phyloP scores from a whole-genome alignment of 2,113 vertebrate species.

The Phoenicopterus ruber region DNA sequence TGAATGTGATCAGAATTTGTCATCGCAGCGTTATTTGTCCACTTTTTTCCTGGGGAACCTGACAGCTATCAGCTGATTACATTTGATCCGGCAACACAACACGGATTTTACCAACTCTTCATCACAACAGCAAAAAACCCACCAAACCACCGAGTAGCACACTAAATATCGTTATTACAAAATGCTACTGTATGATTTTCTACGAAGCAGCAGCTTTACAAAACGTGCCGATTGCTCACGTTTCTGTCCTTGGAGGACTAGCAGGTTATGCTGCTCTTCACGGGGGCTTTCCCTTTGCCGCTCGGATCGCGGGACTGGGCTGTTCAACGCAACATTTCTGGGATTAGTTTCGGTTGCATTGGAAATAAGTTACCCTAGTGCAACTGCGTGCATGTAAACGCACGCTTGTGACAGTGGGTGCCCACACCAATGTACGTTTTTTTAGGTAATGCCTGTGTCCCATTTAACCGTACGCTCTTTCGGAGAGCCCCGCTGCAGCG shows the following conservation, averaged over 20 bases:
- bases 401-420: not conserved
- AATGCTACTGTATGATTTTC: not conserved
- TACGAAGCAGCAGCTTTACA: not conserved
- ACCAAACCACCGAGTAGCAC: not conserved
- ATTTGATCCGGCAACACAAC: not conserved
- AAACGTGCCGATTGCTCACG: fast-evolving
- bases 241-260: not conserved
- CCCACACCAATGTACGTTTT: not conserved
- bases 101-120: not conserved
- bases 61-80: not conserved
- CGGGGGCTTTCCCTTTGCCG: not conserved
- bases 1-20: conserved; percentile 10
- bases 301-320: fast-evolving
- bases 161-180: fast-evolving
- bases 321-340: not conserved
- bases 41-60: not conserved
- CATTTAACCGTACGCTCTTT: not conserved
- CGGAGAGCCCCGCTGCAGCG: not conserved
- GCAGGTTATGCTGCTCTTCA: not conserved
- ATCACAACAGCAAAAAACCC: not conserved
- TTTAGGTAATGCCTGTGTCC: not conserved
- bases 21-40: not conserved
- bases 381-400: fast-evolving
- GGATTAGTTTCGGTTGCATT: not conserved
- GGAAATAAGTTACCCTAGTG: not conserved